Evolutionary conservation across 2,113 vertebrate species (phyloP).

Genomic region (Sterrhoptilus dennistouni): DNA sequence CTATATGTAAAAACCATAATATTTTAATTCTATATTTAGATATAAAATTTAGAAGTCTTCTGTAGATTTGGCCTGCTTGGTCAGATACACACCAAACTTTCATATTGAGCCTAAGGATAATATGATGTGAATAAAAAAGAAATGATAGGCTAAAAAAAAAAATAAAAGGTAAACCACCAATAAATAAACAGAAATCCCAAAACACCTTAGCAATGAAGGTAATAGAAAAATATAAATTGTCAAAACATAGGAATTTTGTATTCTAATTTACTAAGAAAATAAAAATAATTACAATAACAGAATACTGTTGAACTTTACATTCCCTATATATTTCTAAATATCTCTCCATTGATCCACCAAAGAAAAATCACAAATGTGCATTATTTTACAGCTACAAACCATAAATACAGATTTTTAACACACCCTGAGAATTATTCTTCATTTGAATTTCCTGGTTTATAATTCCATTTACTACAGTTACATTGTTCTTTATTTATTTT

Average conservation of each 20-base stretch:
- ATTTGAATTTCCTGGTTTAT: background rate
- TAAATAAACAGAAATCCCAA: background rate
- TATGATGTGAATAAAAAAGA: background rate
- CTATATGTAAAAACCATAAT: background rate
- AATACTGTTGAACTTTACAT: background rate
- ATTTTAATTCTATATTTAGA: background rate
- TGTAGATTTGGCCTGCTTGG: background rate
- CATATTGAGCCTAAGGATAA: background rate
- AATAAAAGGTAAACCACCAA: background rate
- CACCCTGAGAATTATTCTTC: background rate
- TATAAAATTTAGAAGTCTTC: background rate
- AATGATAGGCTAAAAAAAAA: fast-evolving
- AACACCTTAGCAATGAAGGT: background rate
- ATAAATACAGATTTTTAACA: background rate
- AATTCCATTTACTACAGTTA: background rate
- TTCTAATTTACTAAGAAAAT: background rate
- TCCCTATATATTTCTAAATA: background rate
- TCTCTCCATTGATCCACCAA: background rate
- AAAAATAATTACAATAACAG: background rate
- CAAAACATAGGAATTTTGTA: background rate
- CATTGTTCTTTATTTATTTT: background rate
- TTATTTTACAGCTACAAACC: background rate
- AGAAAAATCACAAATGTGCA: background rate
- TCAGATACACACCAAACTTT: background rate
- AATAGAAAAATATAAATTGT: background rate